Evolutionary conservation across 2,113 vertebrate species (phyloP).

Genomic region (Pao palembangensis): DNA sequence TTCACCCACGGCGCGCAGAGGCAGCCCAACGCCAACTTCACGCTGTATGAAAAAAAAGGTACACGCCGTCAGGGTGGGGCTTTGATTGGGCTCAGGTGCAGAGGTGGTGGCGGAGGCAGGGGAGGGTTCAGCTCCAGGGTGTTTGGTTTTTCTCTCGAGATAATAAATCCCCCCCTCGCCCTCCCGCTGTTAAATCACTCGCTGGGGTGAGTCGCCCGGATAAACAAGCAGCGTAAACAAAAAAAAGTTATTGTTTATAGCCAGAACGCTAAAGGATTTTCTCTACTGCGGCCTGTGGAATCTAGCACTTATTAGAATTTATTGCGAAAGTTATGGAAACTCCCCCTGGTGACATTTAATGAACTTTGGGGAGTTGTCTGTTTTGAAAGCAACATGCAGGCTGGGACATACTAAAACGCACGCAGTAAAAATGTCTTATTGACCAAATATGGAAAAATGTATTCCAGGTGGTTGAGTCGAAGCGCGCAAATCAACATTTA

Average conservation of each 20-base stretch:
- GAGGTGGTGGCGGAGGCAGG: too few species aligned
- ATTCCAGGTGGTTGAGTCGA: constrained; percentile 25
- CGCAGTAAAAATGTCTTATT: constrained; percentile 25
- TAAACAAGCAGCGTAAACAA: constrained; percentile 58
- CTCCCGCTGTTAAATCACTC: constrained; percentile 31
- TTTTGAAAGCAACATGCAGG: constrained; percentile 47
- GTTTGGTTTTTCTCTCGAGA: constrained; percentile 44
- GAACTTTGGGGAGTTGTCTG: constrained; percentile 54
- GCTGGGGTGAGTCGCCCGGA: constrained; percentile 9
- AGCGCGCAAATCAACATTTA: constrained; percentile 19
- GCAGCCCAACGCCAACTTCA: constrained; percentile 81
- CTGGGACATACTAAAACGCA: constrained; percentile 20
- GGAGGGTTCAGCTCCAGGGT: background rate
- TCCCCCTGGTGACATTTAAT: constrained; percentile 59
- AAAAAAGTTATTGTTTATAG: constrained; percentile 61
- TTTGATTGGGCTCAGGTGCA: too few species aligned
- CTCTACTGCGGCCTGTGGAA: constrained; percentile 32
- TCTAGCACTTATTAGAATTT: constrained; percentile 53
- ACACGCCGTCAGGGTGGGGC: constrained; percentile 37
- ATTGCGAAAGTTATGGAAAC: constrained; percentile 47
- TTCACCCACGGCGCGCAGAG: constrained; percentile 85
- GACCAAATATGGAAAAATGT: constrained; percentile 55
- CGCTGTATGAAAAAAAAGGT: constrained; percentile 98
- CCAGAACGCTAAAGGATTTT: constrained; percentile 18
- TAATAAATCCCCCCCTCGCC: constrained; percentile 32